Evolutionary conservation across 1,140 invertebrate species (phyloP).

Genomic region (Linepithema humile): DNA sequence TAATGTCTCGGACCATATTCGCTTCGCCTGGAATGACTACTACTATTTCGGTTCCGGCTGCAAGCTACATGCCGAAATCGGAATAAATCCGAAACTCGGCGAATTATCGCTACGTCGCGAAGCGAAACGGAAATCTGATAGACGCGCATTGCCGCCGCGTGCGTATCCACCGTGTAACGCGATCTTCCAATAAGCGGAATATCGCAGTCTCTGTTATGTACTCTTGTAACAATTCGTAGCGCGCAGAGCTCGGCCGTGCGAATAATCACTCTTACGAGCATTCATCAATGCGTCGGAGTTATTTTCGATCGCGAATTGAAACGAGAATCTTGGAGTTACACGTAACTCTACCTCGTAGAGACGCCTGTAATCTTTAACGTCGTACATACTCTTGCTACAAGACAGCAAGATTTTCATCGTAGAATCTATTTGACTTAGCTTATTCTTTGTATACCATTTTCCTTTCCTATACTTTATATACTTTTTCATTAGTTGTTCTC

Average conservation of each 20-base stretch:
- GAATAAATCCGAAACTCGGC: slow-evolving; percentile 56
- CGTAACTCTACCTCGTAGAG: neutral
- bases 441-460: neutral
- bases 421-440: neutral
- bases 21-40: too few relatives aligned
- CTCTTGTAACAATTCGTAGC: neutral
- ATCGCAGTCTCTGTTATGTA: neutral
- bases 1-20: too few relatives aligned
- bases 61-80: slow-evolving; percentile 1
- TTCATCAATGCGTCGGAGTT: neutral
- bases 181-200: slow-evolving; percentile 29
- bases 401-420: neutral
- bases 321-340: neutral
- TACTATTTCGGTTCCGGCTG: neutral
- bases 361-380: neutral
- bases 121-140: slow-evolving; percentile 66
- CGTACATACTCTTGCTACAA: neutral
- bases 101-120: slow-evolving; percentile 21
- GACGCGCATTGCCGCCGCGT: slow-evolving; percentile 1
- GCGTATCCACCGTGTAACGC: slow-evolving; percentile 48
- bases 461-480: neutral
- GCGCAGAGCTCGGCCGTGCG: neutral
- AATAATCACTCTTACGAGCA: neutral
- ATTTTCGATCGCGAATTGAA: neutral
- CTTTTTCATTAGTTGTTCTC: neutral